Evolutionary conservation across 2,888 invertebrate species (phyloP), one percentile per base, ranked within the genome.

Genomic region (Leptinotarsa peninsularis): DNA sequence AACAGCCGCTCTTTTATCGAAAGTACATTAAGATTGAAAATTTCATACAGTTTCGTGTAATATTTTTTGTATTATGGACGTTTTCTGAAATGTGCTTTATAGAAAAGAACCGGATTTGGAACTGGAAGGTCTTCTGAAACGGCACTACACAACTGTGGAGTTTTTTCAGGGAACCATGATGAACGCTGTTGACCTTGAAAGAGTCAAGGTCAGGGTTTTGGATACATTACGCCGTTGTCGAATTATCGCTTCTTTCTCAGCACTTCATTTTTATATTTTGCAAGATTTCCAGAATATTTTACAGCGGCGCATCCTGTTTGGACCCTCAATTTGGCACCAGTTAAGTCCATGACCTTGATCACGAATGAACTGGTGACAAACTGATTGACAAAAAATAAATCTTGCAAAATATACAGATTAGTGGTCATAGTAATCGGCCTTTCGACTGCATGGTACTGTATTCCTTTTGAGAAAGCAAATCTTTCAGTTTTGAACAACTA

Each of bases 131-230:
- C 94, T 99, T 88, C 96, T 99, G 91, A 99, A 99, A 92, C 95
- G 99, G 89, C 99, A 99, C 94, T 99, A 99, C 94, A 99, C 99
- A 88, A 99, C 99, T 90, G 99, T 98, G 93, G 98, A 98, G 94
- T 99, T 99, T 95, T 99, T 99, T 96, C 99, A 99, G 94, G 99
- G 99, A 91, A 98, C 98, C 90, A 99, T 99, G 93, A 99, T 99
- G 99, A 99, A 99, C 92, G 98, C 99, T 88, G 98, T 99, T 92
- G 99, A 99, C 93, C 95, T 99, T 94, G 98, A 98, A 90, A 93
- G 99, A 91, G 99, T 99, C 92, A 99, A 99, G 96, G 97, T 97
- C 66, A 69, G 70, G 56, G 49, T 49, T 58, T 58, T 58, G 23
- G 72, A 77, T 76, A 79, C 76, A 79, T 71, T 68, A 23, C 23